Conservation (phyloP, 2,113 vertebrate genomes). For the Tapirus terrestris region DNA sequence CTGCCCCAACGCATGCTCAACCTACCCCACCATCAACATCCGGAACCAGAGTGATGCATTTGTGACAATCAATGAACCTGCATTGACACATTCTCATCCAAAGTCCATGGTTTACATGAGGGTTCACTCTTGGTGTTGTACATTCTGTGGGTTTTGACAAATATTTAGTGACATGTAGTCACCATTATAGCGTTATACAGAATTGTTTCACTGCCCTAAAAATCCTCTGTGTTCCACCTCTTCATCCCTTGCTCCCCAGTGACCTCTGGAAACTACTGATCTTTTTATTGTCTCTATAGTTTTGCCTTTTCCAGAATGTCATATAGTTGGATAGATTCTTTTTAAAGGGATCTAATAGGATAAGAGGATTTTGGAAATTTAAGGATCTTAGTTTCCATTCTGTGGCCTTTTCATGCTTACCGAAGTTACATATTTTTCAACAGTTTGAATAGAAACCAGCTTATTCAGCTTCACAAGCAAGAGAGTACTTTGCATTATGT, state of each 20-base stretch:
- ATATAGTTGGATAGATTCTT: not conserved
- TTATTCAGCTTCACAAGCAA: not conserved
- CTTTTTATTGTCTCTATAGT: not conserved
- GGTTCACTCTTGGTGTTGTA: not conserved
- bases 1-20: accelerated
- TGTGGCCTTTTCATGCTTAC: slow-evolving; percentile 7
- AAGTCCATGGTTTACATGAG: not conserved
- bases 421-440: not conserved
- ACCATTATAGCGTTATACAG: not conserved
- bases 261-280: not conserved
- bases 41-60: not conserved
- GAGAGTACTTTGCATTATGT: not conserved
- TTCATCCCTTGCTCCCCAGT: not conserved
- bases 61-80: not conserved
- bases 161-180: not conserved
- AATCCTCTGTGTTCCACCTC: not conserved
- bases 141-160: not conserved
- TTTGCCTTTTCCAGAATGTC: not conserved
- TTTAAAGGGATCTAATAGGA: not conserved
- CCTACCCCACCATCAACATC: no score
- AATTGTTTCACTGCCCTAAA: not conserved
- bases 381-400: slow-evolving; percentile 31
- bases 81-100: not conserved
- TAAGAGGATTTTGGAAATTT: slow-evolving; percentile 7
- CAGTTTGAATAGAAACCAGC: slow-evolving; percentile 20